Conservation (phyloP, 2,888 invertebrate genomes). For the Diachrysia chrysitis region DNA sequence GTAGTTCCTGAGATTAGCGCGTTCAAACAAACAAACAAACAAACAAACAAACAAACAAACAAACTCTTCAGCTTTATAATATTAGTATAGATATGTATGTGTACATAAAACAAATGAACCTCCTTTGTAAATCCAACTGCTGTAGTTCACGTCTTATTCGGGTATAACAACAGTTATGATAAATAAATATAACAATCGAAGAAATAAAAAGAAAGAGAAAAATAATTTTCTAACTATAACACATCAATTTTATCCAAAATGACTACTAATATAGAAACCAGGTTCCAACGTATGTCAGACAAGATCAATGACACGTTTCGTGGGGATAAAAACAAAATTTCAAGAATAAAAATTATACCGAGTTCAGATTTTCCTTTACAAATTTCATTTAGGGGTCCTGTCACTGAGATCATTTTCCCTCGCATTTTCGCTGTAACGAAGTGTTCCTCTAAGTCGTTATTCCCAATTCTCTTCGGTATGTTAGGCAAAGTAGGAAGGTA, state of each 20-base stretch:
- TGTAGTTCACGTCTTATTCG: not conserved
- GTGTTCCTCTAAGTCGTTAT: slow-evolving; percentile 68
- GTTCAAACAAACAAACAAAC: too few species aligned
- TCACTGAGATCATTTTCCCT: slow-evolving; percentile 63
- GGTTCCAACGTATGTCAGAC: not conserved
- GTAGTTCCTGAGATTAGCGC: too few species aligned
- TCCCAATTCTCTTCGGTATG: slow-evolving; percentile 66
- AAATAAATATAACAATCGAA: not conserved
- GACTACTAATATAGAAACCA: not conserved
- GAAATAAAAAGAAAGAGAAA: not conserved
- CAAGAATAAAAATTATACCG: slow-evolving; percentile 45
- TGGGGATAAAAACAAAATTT: slow-evolving; percentile 5
- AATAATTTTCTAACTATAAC: not conserved
- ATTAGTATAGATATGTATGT: too few species aligned
- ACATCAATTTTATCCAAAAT: not conserved
- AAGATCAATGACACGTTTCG: not conserved
- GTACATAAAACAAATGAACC: slow-evolving; percentile 48
- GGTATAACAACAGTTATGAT: not conserved
- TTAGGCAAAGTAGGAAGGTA: slow-evolving; percentile 63
- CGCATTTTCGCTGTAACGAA: slow-evolving; percentile 66
- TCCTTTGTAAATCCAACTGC: slow-evolving; percentile 3
- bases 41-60: too few species aligned
- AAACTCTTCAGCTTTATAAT: too few species aligned
- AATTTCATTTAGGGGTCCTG: slow-evolving; percentile 65
- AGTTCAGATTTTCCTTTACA: slow-evolving; percentile 62